These are phyloP conservation scores for Botia almorhae DNA, from an alignment of 2,797 vertebrate genomes.

Conservation along the genomic window DNA sequence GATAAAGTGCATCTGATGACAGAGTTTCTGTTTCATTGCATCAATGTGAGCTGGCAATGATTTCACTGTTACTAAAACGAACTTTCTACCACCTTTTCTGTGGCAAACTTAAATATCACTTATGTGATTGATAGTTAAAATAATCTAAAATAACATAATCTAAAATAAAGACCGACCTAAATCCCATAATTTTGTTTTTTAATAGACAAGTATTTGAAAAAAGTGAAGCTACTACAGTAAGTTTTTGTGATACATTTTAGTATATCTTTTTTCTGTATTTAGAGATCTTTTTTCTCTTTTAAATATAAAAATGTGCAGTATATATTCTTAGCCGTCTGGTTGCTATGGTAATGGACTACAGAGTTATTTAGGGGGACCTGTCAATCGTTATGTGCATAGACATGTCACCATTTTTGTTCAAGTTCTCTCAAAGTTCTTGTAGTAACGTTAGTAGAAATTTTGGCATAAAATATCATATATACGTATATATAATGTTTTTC, in stretches of 20 bases:
- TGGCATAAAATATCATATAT: no score
- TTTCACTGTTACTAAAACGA: conserved; percentile 5
- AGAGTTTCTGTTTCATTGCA: conserved; percentile 46
- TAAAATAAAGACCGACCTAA: background rate
- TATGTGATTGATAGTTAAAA: background rate
- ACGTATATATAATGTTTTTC: no score
- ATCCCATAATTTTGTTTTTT: no score
- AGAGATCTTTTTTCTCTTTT: background rate
- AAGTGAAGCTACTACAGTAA: background rate
- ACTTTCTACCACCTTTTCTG: background rate
- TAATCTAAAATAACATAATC: background rate
- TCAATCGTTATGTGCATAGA: background rate
- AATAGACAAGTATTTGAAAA: background rate
- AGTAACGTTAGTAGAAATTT: no score
- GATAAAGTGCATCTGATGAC: conserved; percentile 54
- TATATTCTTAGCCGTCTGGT: conserved; percentile 38
- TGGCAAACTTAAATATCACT: background rate
- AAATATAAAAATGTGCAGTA: background rate
- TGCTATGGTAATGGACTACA: conserved; percentile 59
- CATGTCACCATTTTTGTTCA: background rate
- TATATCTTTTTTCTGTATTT: no score
- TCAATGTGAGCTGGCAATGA: background rate
- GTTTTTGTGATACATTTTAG: conserved; percentile 14
- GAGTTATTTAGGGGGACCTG: conserved; percentile 1
- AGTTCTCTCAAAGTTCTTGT: no score